Evolutionary conservation across 2,113 vertebrate species (phyloP).

Genomic region (Actinemys pallida): DNA sequence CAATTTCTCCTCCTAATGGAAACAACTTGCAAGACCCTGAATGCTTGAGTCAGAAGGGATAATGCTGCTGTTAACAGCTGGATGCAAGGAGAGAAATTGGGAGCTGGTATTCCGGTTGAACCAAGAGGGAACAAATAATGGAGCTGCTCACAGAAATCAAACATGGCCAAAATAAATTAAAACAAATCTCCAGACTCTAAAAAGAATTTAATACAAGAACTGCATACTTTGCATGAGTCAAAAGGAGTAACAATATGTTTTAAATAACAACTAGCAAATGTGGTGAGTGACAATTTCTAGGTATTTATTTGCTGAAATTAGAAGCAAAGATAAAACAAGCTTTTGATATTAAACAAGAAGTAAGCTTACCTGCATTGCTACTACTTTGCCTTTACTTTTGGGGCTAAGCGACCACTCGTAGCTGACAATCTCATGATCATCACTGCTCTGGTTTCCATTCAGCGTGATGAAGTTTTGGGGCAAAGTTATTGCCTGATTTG

Average conservation of each 20-base stretch:
- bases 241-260: background rate
- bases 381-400: constrained; percentile 77
- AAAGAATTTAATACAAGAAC: background rate
- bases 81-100: background rate
- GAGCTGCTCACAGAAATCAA: background rate
- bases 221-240: background rate
- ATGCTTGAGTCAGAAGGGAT: background rate
- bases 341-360: background rate
- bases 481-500: constrained; percentile 81
- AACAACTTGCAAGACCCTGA: background rate
- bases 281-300: background rate
- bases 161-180: background rate
- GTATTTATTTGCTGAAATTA: fast-evolving
- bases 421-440: constrained; percentile 81
- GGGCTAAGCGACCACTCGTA: constrained; percentile 83
- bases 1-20: background rate
- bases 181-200: background rate
- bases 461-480: constrained; percentile 80
- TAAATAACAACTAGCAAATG: background rate
- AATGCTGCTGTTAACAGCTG: background rate
- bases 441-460: constrained; percentile 84
- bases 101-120: background rate
- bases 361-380: constrained; percentile 79
- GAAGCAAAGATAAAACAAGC: background rate
- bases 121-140: background rate